These are phyloP conservation scores for Semicossyphus pulcher DNA, from an alignment of 2,113 vertebrate genomes.

Conservation along the genomic window DNA sequence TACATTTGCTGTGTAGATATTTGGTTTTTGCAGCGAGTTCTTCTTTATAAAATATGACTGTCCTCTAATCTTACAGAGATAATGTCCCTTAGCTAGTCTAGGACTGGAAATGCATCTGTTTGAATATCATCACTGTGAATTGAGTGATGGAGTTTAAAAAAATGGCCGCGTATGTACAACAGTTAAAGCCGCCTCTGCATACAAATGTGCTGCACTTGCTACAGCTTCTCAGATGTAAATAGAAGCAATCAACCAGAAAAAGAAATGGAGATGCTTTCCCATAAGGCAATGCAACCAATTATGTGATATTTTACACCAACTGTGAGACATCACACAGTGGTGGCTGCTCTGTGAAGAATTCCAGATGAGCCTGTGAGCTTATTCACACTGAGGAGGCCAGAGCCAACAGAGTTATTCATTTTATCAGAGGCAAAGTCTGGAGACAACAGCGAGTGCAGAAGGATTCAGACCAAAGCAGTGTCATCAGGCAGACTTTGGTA, in stretches of 20 bases:
- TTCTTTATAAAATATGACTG: too few relatives aligned
- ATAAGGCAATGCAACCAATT: constrained; percentile 30
- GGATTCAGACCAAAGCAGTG: neutral
- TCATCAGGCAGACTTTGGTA: neutral
- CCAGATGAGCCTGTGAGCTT: neutral
- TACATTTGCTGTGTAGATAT: too few relatives aligned
- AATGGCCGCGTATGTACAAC: neutral
- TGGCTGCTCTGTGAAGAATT: constrained; percentile 19
- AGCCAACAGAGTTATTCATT: neutral
- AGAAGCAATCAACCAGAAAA: constrained; percentile 33
- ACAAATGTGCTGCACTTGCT: constrained; percentile 31
- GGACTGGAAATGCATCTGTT: too few relatives aligned
- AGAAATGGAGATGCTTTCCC: constrained; percentile 29
- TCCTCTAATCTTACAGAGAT: too few relatives aligned
- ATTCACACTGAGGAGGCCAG: constrained; percentile 12
- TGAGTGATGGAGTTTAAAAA: neutral
- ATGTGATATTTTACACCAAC: constrained; percentile 32
- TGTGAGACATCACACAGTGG: constrained; percentile 9
- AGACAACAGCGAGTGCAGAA: neutral
- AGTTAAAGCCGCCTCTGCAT: constrained; percentile 12
- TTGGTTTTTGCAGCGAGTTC: too few relatives aligned
- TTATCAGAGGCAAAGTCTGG: neutral
- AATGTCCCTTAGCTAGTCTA: too few relatives aligned
- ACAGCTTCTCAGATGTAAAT: constrained; percentile 29
- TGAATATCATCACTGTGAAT: neutral